phyloP scores from a whole-genome alignment of 2,113 vertebrate species.

The Megaptera novaeangliae region DNA sequence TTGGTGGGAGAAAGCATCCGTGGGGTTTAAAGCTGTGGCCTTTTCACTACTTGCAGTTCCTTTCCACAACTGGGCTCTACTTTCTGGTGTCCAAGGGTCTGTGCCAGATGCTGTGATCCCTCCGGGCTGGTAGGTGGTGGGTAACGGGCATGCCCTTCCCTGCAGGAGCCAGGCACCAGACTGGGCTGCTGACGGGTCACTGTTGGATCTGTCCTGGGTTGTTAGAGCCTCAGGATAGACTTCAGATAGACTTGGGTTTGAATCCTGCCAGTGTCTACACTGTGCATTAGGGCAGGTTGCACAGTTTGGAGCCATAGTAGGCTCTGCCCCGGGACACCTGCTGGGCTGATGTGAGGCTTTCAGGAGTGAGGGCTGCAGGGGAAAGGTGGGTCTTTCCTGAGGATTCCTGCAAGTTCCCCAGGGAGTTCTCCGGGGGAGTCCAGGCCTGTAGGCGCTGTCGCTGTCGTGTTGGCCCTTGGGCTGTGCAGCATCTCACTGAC shows the following conservation, averaged over 20 bases:
- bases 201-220: not conserved
- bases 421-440: not conserved
- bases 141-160: not conserved
- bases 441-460: not conserved
- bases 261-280: not conserved
- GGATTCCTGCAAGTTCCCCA: not conserved
- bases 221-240: not conserved
- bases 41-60: constrained; percentile 72
- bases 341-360: not conserved
- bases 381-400: not conserved
- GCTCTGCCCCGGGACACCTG: not conserved
- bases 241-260: not conserved
- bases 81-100: constrained; percentile 51
- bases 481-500: not conserved
- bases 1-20: constrained; percentile 62
- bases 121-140: not conserved
- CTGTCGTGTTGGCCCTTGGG: not conserved
- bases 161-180: not conserved
- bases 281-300: not conserved
- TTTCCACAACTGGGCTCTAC: constrained; percentile 19
- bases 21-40: constrained; percentile 34
- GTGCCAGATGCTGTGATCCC: not conserved
- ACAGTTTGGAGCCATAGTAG: not conserved
- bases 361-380: not conserved
- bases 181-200: not conserved